These are phyloP conservation scores for Neoniphon sammara DNA, from an alignment of 2,797 vertebrate species.

Conservation along the genomic window DNA sequence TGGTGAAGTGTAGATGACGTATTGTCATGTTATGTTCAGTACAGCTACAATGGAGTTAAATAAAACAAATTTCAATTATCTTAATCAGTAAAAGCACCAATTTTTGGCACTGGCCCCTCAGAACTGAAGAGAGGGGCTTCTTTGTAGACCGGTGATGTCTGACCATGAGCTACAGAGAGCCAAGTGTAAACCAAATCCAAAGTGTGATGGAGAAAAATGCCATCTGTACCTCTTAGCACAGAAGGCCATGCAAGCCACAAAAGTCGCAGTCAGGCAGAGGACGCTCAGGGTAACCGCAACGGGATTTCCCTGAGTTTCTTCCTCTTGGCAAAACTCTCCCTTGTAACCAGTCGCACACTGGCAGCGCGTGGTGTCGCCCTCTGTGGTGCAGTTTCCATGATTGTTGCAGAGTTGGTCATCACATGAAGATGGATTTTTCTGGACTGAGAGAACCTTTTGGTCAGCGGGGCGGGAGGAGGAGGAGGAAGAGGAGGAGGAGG, in stretches of 20 bases:
- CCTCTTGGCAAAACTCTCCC: conserved; percentile 86
- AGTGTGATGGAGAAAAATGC: too few relatives aligned
- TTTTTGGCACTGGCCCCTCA: too few relatives aligned
- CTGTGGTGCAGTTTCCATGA: conserved; percentile 81
- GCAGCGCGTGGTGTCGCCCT: conserved; percentile 76
- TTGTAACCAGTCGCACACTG: conserved; percentile 82
- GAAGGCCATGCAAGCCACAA: conserved; percentile 66
- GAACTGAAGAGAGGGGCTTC: too few relatives aligned
- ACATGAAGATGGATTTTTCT: conserved; percentile 60
- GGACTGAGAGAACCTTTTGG: conserved; percentile 8
- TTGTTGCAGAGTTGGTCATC: conserved; percentile 77
- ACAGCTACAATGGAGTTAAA: too few relatives aligned
- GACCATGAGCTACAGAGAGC: too few relatives aligned
- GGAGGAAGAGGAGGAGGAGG: neutral
- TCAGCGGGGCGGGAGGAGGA: neutral
- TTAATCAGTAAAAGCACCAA: too few relatives aligned
- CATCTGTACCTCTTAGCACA: conserved; percentile 75
- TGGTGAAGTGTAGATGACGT: too few relatives aligned
- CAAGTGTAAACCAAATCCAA: too few relatives aligned
- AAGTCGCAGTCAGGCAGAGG: conserved; percentile 62
- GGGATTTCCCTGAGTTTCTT: conserved; percentile 24
- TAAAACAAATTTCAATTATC: too few relatives aligned
- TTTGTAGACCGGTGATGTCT: too few relatives aligned
- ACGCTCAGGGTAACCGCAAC: conserved; percentile 76
- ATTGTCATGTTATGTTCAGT: too few relatives aligned